phyloP scores from a whole-genome alignment of 2,888 invertebrate species.

The Leptogaster cylindrica region DNA sequence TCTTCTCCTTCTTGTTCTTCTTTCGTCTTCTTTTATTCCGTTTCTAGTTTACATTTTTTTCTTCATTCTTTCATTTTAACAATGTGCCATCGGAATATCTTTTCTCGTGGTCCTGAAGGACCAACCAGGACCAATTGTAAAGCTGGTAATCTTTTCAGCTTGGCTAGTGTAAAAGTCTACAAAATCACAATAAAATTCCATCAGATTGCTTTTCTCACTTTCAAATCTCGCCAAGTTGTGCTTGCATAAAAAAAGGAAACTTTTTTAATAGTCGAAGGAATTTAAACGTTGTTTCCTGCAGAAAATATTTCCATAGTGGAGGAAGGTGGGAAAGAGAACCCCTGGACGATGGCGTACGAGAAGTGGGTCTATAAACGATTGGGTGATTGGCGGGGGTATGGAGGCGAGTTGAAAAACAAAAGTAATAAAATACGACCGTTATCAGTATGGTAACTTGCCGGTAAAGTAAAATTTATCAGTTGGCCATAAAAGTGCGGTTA shows the following conservation, averaged over 20 bases:
- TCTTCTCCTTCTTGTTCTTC: no score
- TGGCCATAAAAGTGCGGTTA: not conserved
- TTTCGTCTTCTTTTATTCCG: no score
- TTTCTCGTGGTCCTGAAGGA: no score
- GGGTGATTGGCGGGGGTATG: no score
- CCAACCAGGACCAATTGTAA: slow-evolving; percentile 11
- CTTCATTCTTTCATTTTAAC: no score
- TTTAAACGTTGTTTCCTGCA: slow-evolving; percentile 7
- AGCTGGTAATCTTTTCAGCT: slow-evolving; percentile 15
- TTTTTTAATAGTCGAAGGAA: slow-evolving; percentile 24
- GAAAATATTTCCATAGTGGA: slow-evolving; percentile 19
- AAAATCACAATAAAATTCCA: slow-evolving; percentile 28
- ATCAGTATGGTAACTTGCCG: slow-evolving; percentile 12
- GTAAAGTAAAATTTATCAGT: slow-evolving; percentile 13
- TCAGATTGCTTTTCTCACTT: slow-evolving; percentile 16
- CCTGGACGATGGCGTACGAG: no score
- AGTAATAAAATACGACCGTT: slow-evolving; percentile 31
- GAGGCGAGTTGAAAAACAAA: no score
- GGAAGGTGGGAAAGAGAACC: slow-evolving; percentile 10
- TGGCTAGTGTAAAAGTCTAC: not conserved
- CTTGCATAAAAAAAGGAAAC: not conserved
- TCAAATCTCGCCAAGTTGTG: slow-evolving; percentile 7
- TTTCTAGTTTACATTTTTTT: no score
- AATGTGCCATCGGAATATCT: no score
- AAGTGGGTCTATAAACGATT: no score